phyloP scores from a whole-genome alignment of 2,113 vertebrate genomes.

The Echinops telfairi region DNA sequence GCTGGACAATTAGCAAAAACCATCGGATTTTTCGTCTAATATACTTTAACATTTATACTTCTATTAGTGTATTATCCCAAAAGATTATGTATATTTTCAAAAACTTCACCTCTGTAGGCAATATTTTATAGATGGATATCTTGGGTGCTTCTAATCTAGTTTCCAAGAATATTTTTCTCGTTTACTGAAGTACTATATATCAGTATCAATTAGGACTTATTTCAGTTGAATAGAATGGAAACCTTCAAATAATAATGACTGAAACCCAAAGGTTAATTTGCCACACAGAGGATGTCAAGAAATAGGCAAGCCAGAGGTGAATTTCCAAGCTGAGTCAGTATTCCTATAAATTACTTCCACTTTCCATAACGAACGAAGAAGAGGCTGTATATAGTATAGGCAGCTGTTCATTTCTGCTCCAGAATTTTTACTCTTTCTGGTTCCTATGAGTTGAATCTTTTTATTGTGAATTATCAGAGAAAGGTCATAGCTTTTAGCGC shows the following conservation, averaged over 20 bases:
- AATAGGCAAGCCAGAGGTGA: neutral
- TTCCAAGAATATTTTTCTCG: neutral
- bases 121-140: constrained; percentile 54
- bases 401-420: neutral
- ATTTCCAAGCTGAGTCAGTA: neutral
- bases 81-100: neutral
- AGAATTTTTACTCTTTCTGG: neutral
- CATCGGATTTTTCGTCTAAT: constrained; percentile 56
- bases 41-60: constrained; percentile 44
- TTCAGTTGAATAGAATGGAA: constrained; percentile 7
- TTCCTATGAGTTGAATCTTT: no score
- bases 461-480: neutral
- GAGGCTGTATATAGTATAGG: neutral
- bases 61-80: constrained; percentile 37
- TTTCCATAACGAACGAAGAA: neutral
- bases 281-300: neutral
- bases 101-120: constrained; percentile 13
- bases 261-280: constrained; percentile 34
- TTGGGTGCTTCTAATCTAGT: constrained; percentile 4
- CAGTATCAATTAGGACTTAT: neutral
- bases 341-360: neutral
- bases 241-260: constrained; percentile 3
- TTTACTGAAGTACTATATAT: constrained; percentile 46
- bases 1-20: constrained; percentile 59
- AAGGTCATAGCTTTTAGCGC: neutral